phyloP scores from a whole-genome alignment of 2,113 vertebrate species.

The Pseudois nayaur region DNA sequence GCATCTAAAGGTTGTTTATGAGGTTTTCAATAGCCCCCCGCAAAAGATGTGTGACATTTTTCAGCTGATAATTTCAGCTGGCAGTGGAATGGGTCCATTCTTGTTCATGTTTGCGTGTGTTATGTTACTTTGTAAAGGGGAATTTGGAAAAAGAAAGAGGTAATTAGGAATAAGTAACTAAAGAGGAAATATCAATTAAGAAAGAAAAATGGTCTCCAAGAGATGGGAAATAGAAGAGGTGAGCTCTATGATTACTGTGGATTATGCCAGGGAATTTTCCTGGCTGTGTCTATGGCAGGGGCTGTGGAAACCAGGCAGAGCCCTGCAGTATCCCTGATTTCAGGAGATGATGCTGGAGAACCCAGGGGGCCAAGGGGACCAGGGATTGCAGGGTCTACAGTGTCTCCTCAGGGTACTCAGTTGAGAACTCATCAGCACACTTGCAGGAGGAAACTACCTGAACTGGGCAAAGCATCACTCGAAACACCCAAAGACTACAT shows the following conservation, averaged over 20 bases:
- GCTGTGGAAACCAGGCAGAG: no score
- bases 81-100: no score
- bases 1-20: background rate
- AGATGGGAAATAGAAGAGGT: background rate
- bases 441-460: fast-evolving
- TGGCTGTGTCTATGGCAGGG: background rate
- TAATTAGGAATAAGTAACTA: background rate
- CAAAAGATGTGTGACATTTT: background rate
- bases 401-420: no score
- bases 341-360: background rate
- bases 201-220: background rate
- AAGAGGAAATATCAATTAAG: background rate
- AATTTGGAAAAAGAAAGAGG: background rate
- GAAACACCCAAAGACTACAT: background rate
- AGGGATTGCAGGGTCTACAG: no score
- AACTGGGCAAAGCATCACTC: no score
- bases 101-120: background rate
- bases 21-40: background rate
- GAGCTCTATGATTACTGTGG: background rate
- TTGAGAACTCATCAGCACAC: background rate
- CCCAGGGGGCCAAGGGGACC: background rate
- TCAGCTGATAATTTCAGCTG: background rate
- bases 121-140: background rate
- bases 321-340: background rate
- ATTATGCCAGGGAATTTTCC: background rate